Percentiles rank a stretch among this genome's conserved stretches.
Evolutionary conservation across 2,888 invertebrate species (phyloP).

Genomic region (Sylvicola cinctus): DNA sequence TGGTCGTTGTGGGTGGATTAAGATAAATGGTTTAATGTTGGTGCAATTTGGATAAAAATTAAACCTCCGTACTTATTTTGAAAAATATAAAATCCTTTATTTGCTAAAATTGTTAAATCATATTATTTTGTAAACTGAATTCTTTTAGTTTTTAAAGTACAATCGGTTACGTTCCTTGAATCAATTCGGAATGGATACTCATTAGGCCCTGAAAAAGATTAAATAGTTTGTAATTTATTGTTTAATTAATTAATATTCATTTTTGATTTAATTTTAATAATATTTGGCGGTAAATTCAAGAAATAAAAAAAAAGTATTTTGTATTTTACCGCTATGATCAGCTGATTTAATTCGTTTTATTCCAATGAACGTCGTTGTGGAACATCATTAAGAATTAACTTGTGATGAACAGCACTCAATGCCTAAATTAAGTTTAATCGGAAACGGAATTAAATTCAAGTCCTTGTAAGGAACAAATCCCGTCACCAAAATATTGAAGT

Average conservation of each 20-base stretch:
- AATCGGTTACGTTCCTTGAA: conserved; percentile 2
- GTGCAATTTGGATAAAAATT: too few relatives aligned
- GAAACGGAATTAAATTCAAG: conserved; percentile 7
- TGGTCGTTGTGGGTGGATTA: too few relatives aligned
- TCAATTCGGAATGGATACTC: conserved; percentile 6
- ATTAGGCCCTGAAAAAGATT: conserved; percentile 5
- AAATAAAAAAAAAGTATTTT: too few relatives aligned
- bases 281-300: neutral
- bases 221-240: neutral
- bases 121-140: too few relatives aligned
- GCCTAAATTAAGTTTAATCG: conserved; percentile 30
- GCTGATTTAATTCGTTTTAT: conserved; percentile 1
- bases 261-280: neutral
- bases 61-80: too few relatives aligned
- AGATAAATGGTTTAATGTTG: too few relatives aligned
- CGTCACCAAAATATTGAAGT: conserved; percentile 1
- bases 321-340: too few relatives aligned
- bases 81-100: too few relatives aligned
- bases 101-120: too few relatives aligned
- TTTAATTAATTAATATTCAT: too few relatives aligned
- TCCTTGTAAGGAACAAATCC: neutral
- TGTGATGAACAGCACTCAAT: conserved; percentile 66
- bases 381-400: conserved; percentile 46
- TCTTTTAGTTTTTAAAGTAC: too few relatives aligned
- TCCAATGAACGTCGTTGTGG: conserved; percentile 3